Evolutionary conservation across 1,140 invertebrate genomes (phyloP).

Genomic region (Psilanteris sp.): DNA sequence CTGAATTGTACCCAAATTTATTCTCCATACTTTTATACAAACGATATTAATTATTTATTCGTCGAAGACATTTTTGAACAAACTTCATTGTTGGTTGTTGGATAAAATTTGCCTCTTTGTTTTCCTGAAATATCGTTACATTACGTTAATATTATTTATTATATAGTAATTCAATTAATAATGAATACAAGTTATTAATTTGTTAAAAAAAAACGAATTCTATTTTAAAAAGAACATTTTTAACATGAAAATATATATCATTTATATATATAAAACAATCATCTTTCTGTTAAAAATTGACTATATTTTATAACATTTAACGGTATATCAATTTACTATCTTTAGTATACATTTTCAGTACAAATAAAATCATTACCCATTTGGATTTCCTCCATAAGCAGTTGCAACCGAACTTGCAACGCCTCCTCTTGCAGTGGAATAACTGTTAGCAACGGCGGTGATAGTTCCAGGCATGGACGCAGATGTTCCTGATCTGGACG

Average conservation of each 20-base stretch:
- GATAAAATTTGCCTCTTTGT: slow-evolving; percentile 7
- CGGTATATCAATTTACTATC: no score
- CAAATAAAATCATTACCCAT: no score
- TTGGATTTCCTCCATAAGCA: slow-evolving; percentile 76
- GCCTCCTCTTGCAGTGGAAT: slow-evolving; percentile 79
- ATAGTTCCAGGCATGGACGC: slow-evolving; percentile 70
- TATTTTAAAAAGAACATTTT: no score
- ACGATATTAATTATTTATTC: slow-evolving; percentile 5
- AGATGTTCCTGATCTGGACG: slow-evolving; percentile 59
- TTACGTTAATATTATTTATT: background rate
- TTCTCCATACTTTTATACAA: slow-evolving; percentile 9
- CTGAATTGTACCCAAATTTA: slow-evolving; percentile 22
- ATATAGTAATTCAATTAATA: no score
- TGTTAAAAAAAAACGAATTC: no score
- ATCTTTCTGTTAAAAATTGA: no score
- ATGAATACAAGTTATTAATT: no score
- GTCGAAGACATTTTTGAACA: no score
- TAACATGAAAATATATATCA: no score
- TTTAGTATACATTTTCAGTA: background rate
- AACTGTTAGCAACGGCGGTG: slow-evolving; percentile 81
- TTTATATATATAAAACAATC: no score
- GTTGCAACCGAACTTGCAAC: slow-evolving; percentile 80
- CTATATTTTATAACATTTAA: no score
- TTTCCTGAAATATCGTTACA: slow-evolving; percentile 18
- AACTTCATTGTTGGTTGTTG: background rate